Evolutionary conservation across 2,113 vertebrate genomes (phyloP), one percentile per base, ranked within the genome.

Genomic region (Takifugu flavidus): DNA sequence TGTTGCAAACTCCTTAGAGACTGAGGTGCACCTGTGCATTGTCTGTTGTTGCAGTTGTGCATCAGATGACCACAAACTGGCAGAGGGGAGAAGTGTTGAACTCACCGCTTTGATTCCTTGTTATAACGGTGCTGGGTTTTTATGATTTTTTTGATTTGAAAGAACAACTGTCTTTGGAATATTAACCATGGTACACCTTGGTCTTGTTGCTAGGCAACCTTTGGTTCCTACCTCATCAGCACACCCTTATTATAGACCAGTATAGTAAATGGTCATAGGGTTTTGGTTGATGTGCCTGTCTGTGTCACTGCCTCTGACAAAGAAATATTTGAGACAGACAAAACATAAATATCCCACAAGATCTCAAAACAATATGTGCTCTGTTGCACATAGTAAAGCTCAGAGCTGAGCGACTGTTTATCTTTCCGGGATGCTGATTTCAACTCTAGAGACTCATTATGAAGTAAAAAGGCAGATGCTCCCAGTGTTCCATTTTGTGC

Each of bases 171-270:
- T 55, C 64, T 85, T 85, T 72, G 67, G 79, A 88, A 82, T 84
- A 88, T 91, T 90, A 90, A 88, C 85, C 82, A 77, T 86, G 80
- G 80, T 86, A 83, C 83, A 87, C 86, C 85, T 89, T 84, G 63
- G 60, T 25, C 76, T 79, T 88, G 90, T 92, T 91, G 88, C 91
- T 88, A 88, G 77, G 89, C 87, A 90, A 90, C 89, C 58, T 52
- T n/a, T 45, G 63, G 81, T 67, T 62, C 79, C 73, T 80, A 70
- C 67, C 66, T 83, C 74, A 72, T 85, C 67, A 80, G 77, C 77
- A 70, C 59, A 63, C 66, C 65, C 68, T 62, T 79, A 82, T 79
- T 82, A 86, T 82, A 81, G 83, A 62, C 68, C 28, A 58, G 67
- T 74, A 34, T 73, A 56, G 71, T 79, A 62, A 65, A 64, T 80